Evolutionary conservation across 1,140 invertebrate genomes (phyloP).

Genomic region (Schlechtendalia chinensis): DNA sequence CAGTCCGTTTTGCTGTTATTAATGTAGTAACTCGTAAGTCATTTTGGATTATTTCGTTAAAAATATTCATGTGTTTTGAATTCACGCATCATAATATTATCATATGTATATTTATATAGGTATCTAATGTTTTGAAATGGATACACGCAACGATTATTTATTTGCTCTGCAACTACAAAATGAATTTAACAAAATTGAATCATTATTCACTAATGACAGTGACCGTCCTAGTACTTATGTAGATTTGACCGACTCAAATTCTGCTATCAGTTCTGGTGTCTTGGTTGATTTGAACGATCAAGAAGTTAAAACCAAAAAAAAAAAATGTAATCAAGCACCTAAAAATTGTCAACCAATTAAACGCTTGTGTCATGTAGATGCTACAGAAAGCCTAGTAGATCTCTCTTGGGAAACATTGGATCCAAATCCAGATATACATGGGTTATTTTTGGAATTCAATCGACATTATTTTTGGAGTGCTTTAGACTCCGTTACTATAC

Average conservation of each 20-base stretch:
- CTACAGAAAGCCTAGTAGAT: constrained; percentile 50
- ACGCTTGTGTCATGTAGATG: background rate
- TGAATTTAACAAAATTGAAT: background rate
- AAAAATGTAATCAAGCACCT: background rate
- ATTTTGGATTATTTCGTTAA: background rate
- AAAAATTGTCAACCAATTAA: background rate
- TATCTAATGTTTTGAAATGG: constrained; percentile 1
- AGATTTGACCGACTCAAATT: constrained; percentile 23
- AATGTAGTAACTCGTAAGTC: background rate
- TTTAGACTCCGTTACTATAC: constrained; percentile 75
- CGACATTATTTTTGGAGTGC: constrained; percentile 78
- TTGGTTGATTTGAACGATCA: background rate
- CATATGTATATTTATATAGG: background rate
- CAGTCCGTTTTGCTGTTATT: too few species aligned
- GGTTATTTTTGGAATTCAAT: constrained; percentile 85
- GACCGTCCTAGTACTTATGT: background rate
- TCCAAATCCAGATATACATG: constrained; percentile 87
- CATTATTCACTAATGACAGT: too few species aligned
- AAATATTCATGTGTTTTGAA: too few species aligned
- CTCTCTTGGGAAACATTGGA: constrained; percentile 73
- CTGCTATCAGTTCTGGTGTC: background rate
- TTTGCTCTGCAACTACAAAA: constrained; percentile 34
- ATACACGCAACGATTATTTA: constrained; percentile 28
- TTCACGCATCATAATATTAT: too few species aligned
- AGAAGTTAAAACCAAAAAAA: background rate